Base-by-base conservation (phyloP, 2,797 vertebrate species). In the Tragelaphus eurycerus region DNA sequence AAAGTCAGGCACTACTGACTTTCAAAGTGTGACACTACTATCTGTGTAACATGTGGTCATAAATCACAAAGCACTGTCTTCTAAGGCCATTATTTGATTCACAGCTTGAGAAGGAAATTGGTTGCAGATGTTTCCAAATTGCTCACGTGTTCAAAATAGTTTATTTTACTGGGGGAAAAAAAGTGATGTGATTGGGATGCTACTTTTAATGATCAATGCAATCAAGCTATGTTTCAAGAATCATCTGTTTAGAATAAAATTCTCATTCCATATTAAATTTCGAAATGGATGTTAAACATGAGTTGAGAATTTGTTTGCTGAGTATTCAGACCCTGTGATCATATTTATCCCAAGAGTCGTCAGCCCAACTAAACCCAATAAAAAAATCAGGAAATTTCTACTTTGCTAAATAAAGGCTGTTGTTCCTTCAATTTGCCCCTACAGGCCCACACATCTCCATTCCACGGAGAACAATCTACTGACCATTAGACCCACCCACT, bases 211-310 rank as follows among this genome's bases (percentile, higher is more conserved):
- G 34, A 89, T 83, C 48, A 23, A 9, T 84, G 74, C 46, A 54
- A 94, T 84, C 90, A 93, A 93, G 59, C 13, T 78, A 34, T 85
- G 48, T 84, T 92, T 88, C 27, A 90, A 95, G 90, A 86, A 6
- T 87, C 38, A 94, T 29, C 52, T 81, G 34, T 91, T 93, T 91
- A 71, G 89, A 94, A 96, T 94, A 93, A 94, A 95, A 81, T 64
- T 64, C 57, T 38, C 74, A 6, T 52, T 95, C 55, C 64, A 54
- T 2, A 60, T 27, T 90, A 82, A 79, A 97, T 67, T 78, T 86
- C 34, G 0, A 86, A 90, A 57, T 29, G 54, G 59, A 83, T 82
- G 57, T 76, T 94, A 84, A 92, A 90, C 52, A 78, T 6, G 64
- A 88, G 34, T 57, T 38, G 60, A 74, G 43, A 74, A 89, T 50